Conservation (phyloP, 1,140 invertebrate species). For the Physella acuta region DNA sequence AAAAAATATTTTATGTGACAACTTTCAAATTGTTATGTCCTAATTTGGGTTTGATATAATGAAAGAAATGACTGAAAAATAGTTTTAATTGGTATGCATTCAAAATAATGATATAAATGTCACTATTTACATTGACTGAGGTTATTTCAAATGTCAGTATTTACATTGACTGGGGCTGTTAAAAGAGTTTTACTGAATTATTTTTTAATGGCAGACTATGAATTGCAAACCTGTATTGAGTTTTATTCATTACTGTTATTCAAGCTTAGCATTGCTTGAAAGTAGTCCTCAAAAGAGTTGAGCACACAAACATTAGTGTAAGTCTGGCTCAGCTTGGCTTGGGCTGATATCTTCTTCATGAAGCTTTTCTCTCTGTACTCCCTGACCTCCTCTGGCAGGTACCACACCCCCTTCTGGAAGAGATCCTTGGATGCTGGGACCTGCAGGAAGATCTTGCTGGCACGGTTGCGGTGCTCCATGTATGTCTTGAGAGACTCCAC, state of each 20-base stretch:
- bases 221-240: neutral
- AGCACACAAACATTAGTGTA: conserved; percentile 31
- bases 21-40: no score
- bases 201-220: no score
- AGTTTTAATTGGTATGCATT: no score
- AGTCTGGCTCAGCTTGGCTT: conserved; percentile 15
- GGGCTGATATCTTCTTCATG: conserved; percentile 26
- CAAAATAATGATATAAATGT: no score
- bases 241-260: neutral
- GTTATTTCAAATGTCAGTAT: no score
- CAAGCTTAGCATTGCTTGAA: conserved; percentile 17
- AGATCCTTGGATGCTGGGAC: conserved; percentile 9
- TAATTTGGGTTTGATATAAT: no score
- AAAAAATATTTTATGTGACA: no score
- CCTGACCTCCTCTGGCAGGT: conserved; percentile 21
- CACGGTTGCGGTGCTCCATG: conserved; percentile 20
- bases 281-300: conserved; percentile 20
- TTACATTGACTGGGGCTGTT: no score
- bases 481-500: conserved; percentile 29
- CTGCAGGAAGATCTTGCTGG: conserved; percentile 8
- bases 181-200: no score
- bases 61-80: no score
- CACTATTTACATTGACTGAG: no score
- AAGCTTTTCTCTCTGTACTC: conserved; percentile 23
- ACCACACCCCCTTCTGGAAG: conserved; percentile 14